Evolutionary conservation across 1,140 invertebrate species (phyloP), one percentile per base, ranked within the genome.

Genomic region (Brachionus manjavacas): DNA sequence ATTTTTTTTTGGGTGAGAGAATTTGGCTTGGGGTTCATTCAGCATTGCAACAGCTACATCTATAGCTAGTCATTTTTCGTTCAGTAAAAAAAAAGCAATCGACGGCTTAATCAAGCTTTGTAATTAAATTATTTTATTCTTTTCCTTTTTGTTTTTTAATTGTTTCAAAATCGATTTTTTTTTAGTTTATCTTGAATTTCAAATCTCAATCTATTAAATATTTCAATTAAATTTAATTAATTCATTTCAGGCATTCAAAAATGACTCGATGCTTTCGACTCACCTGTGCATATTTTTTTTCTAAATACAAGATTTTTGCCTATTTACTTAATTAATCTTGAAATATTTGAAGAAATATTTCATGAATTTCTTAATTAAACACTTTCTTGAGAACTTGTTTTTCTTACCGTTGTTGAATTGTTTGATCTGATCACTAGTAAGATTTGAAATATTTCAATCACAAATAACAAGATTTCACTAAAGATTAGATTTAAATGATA

Each of bases 281-380:
- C 68, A 72, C 68, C 68, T 72, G 66, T 68, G 4, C 25, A 64
- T 64, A 64, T 28, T 4, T 11, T 12, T 68, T 31, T 14, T 55
- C 20, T 55, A 0, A 9, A 23, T 3, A 68, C 25, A 68, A 68
- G 66, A 68, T 68, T 68, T 68, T 68, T 72, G 68, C 43, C 68
- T 72, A 72, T 72, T 72, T 72, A 41, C 68, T 72, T 72, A 72
- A 72, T 72, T 72, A 72, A 72, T 72, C 35, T 72, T 20, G 16
- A 41, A 39, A 39, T 41, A 39, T 39, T 72, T 39, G 6, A 41
- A 39, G 31, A 41, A 35, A 41, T 41, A 39, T 20, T 41, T 41
- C 35, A 23, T 23, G 31, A 72, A 72, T 72, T 72, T 41, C 68
- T 41, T 41, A 41, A 72, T 39, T 72, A 41, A 41, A 41, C 35